Evolutionary conservation across 2,113 vertebrate species (phyloP), one percentile per base, ranked within the genome.

Genomic region (Sigmodon hispidus): DNA sequence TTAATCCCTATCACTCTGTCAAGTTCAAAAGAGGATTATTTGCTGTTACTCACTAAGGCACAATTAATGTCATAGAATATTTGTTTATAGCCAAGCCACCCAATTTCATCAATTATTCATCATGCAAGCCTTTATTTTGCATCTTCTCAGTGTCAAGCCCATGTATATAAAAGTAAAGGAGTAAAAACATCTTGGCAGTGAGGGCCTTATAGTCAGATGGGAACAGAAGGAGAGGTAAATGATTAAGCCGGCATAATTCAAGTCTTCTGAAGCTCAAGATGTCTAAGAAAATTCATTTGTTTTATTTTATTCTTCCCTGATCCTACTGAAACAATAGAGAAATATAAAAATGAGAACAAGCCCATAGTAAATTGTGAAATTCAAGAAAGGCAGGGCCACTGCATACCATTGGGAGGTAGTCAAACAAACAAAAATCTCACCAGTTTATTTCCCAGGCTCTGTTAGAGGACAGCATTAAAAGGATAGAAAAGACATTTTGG

Each of bases 71-170:
- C 90, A 76, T 88, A 94, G 90, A 90, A 69, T 88, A 75, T 72
- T 61, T 89, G 19, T 79, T 95, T 95, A 89, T 77, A 57, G 76
- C 24, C 36, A 86, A 85, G 43, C 26, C 73, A 77, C 4, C 36
- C 45, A 87, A 93, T 84, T 89, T 86, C 73, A 91, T 95, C 34
- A 95, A 77, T 69, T 91, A 87, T 93, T 95, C 29, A 83, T 91
- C 83, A 22, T 36, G 1, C 50, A 81, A 80, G 75, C 48, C n/a
- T 94, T 72, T 75, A 15, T 65, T 92, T 88, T 86, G 19, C 87
- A 40, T 81, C 31, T 87, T 91, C 31, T 83, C 2, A 24, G 7
- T 92, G 45, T 90, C 84, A 70, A n/a, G 21, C 15, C 12, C 43
- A 89, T 36, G 69, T 57, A 75, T 80, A 93, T 89, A 94, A 91